Evolutionary conservation across 2,797 vertebrate genomes (phyloP).

Genomic region (Picus viridis): DNA sequence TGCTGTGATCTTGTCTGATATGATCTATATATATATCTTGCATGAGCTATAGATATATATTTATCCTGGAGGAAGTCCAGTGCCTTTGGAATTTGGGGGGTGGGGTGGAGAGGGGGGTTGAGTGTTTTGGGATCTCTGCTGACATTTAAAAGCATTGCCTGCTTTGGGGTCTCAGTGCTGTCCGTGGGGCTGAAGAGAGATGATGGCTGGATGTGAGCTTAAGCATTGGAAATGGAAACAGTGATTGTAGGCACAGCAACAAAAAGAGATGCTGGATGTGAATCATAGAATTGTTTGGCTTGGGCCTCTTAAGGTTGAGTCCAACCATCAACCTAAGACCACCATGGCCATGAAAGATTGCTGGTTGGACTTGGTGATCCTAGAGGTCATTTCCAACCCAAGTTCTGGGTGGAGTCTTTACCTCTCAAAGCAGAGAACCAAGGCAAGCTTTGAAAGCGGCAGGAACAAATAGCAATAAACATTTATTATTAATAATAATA

Average conservation of each 20-base stretch:
- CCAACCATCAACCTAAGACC: too few relatives aligned
- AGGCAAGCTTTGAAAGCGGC: neutral
- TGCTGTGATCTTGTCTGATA: neutral
- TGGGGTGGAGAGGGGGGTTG: too few relatives aligned
- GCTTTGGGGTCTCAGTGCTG: neutral
- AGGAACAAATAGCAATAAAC: neutral
- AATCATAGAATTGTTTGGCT: neutral
- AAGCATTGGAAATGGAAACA: neutral
- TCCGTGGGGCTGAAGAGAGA: neutral
- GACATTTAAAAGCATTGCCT: neutral
- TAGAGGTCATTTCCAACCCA: too few relatives aligned
- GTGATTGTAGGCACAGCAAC: neutral
- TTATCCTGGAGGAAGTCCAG: neutral
- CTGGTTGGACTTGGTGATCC: too few relatives aligned
- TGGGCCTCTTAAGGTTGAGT: too few relatives aligned
- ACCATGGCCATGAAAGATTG: too few relatives aligned
- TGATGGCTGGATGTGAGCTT: neutral
- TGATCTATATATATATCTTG: too few relatives aligned
- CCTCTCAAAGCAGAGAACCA: neutral
- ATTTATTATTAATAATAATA: neutral
- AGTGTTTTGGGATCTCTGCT: neutral
- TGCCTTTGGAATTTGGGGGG: neutral
- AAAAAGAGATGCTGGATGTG: neutral
- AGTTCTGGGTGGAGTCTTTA: neutral
- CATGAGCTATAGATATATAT: neutral